Percentiles rank a stretch among this genome's conserved stretches.
phyloP scores from a whole-genome alignment of 1,140 invertebrate species.

The Eriosoma lanigerum region DNA sequence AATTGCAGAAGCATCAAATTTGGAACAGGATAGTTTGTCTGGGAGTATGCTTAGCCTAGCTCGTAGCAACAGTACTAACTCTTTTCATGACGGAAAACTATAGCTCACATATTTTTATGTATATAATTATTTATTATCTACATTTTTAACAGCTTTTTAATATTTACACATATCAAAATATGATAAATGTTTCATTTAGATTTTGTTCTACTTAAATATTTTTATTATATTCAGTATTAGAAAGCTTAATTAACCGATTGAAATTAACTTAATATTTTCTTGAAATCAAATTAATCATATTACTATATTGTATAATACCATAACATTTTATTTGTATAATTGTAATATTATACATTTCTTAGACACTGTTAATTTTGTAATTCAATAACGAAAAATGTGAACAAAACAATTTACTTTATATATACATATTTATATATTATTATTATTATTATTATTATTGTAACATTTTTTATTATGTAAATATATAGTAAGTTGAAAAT shows the following conservation, averaged over 20 bases:
- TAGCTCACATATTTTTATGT: conserved; percentile 59
- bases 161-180: conserved; percentile 48
- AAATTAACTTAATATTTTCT: conserved; percentile 46
- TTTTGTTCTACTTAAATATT: conserved; percentile 49
- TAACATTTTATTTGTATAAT: conserved; percentile 32
- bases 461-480: conserved; percentile 25
- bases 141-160: conserved; percentile 48
- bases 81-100: conserved; percentile 81
- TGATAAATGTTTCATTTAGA: conserved; percentile 31
- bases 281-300: conserved; percentile 30
- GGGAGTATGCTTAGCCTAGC: conserved; percentile 92
- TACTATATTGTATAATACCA: conserved; percentile 35
- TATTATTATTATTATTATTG: conserved; percentile 30
- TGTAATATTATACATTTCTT: conserved; percentile 33
- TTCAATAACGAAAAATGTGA: conserved; percentile 20
- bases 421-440: conserved; percentile 26
- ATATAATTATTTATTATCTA: conserved; percentile 32
- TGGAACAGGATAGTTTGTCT: conserved; percentile 85
- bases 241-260: conserved; percentile 42
- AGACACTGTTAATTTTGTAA: conserved; percentile 41
- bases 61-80: conserved; percentile 88
- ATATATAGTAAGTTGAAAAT: conserved; percentile 33
- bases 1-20: conserved; percentile 83
- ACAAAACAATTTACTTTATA: conserved; percentile 26
- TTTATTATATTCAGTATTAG: conserved; percentile 46